Base-by-base conservation (phyloP, 2,113 vertebrate genomes). In the Neolamprologus hecqui region DNA sequence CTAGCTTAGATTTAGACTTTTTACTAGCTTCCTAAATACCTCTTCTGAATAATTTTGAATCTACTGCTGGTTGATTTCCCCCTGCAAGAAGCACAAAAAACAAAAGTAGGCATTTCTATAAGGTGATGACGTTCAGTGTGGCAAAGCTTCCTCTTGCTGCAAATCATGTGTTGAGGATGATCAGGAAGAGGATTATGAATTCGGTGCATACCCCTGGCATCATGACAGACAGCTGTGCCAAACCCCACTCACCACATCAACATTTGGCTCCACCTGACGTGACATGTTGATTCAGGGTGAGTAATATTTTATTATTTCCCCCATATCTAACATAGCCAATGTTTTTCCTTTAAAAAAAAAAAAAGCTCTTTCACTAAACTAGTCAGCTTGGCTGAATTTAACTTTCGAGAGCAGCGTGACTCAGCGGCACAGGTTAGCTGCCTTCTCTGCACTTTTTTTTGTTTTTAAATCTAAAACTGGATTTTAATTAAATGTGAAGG, bases 251-350 rank as follows among this genome's bases (percentile, higher is more conserved):
- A 81, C 28, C 55, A 68, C 86, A 35, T 77, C 81, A 91, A 89
- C 86, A 91, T 86, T 70, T 63, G 85, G 57, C 83, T 86, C 55
- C 86, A 81, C 91, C 86, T 93, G 86, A 88, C 79, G 7, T 85
- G 77, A 89, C 90, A 58, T 79, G 87, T 42, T 91, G 89, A 90
- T 86, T 90, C 84, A 86, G 58, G 33, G 63, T 90, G 94, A 92
- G 77, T 94, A 90, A 88, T 26, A 8, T 49, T 54, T 81, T 40
- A 9, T 26, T 73, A 28, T 75, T 75, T 73, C 33, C 81, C 51
- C 47, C 19, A 11, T 31, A 86, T 86, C 40, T 89, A 82, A 75
- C 54, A 9, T 2, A 83, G 75, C 80, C 81, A 19, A 47, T 47
- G 40, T 5, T 45, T 26, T 14, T 73, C 55, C 17, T 86, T 35